Percentiles rank a stretch among this genome's conserved stretches.
These are phyloP conservation scores for Salmo trutta DNA, from an alignment of 2,797 vertebrate genomes.

Conservation along the genomic window DNA sequence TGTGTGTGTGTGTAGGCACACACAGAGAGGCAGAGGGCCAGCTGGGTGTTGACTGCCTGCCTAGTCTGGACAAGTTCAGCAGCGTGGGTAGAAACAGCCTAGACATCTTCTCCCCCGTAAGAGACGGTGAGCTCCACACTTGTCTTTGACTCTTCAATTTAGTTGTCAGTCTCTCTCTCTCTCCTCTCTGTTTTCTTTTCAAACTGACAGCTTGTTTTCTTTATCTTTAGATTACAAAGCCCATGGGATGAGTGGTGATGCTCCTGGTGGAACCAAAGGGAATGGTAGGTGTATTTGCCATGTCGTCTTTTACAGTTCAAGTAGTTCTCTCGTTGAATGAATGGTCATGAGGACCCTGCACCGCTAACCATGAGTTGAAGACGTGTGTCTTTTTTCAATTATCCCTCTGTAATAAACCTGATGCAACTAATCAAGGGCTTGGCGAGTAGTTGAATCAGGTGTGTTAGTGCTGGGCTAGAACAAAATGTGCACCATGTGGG, in stretches of 20 bases:
- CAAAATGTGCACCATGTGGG: neutral
- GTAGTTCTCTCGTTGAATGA: neutral
- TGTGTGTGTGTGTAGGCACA: conserved; percentile 34
- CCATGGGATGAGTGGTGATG: conserved; percentile 32
- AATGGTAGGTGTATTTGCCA: conserved; percentile 28
- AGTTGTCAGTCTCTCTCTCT: neutral
- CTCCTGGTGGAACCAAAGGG: conserved; percentile 33
- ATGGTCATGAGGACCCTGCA: neutral
- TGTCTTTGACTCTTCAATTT: neutral
- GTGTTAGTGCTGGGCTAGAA: neutral
- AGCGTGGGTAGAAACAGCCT: conserved; percentile 77
- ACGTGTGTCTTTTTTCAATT: neutral
- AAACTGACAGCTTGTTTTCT: neutral
- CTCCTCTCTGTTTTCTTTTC: neutral
- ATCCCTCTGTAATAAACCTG: neutral
- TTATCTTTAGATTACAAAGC: conserved; percentile 36
- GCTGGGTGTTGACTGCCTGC: conserved; percentile 55
- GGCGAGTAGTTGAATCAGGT: neutral
- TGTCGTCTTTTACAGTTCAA: neutral
- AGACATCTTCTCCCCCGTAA: conserved; percentile 85
- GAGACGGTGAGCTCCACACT: conserved; percentile 76
- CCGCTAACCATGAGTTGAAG: neutral
- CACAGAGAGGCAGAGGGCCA: conserved; percentile 78
- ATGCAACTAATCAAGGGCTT: neutral
- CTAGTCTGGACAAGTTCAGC: conserved; percentile 64